These are phyloP conservation scores for Oophaga pumilio DNA, from an alignment of 2,113 vertebrate genomes.

Conservation along the genomic window DNA sequence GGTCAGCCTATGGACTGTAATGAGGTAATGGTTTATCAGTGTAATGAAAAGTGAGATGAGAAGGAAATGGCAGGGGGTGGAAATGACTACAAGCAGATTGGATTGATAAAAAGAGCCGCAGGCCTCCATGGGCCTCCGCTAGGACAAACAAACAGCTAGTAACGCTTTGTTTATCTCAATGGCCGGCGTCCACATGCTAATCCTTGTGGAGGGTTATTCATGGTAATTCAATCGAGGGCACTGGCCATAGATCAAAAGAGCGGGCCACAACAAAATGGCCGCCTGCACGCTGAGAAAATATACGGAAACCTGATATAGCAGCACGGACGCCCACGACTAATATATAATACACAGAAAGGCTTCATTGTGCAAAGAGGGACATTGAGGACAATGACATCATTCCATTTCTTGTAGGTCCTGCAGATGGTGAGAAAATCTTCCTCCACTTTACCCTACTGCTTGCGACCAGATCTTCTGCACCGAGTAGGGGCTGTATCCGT, in stretches of 20 bases:
- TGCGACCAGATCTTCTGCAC: too few species aligned
- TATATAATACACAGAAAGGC: background rate
- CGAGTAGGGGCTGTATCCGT: background rate
- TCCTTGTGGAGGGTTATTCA: background rate
- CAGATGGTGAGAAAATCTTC: too few species aligned
- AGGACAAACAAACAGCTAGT: background rate
- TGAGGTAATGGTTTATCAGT: constrained; percentile 34
- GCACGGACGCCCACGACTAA: background rate
- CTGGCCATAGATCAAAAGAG: background rate
- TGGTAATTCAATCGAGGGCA: background rate
- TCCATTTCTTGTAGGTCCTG: background rate
- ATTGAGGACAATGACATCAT: background rate
- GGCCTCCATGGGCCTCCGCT: background rate
- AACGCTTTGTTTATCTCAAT: background rate
- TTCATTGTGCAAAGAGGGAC: background rate
- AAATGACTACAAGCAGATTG: constrained; percentile 11
- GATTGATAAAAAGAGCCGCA: constrained; percentile 38
- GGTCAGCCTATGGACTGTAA: background rate
- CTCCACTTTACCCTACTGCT: too few species aligned
- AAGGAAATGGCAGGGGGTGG: constrained; percentile 8
- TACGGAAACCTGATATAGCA: background rate
- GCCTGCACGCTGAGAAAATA: background rate
- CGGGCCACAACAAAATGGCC: background rate
- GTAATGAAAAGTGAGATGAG: background rate
- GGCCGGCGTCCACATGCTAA: background rate